Percentiles rank a stretch among this genome's conserved stretches.
Conservation (phyloP, 2,888 invertebrate genomes). For the Caenorhabditis drosophilae region DNA sequence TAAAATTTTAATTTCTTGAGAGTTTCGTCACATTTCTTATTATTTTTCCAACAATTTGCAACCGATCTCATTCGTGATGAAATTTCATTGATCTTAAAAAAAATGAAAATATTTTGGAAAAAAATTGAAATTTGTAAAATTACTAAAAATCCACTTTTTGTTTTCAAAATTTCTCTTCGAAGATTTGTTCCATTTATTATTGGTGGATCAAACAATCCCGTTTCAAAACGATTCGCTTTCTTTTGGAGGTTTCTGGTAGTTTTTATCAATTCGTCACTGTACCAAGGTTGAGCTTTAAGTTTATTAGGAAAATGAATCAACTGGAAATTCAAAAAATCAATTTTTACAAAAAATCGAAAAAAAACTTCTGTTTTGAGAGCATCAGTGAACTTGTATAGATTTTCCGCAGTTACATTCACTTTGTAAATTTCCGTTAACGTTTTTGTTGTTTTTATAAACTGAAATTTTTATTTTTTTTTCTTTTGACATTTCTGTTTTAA, state of each 20-base stretch:
- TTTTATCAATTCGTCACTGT: no score
- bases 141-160: constrained; percentile 16
- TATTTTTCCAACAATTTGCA: constrained; percentile 7
- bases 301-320: neutral
- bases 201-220: constrained; percentile 26
- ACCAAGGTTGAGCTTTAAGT: no score
- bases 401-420: neutral
- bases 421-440: neutral
- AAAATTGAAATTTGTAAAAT: no score
- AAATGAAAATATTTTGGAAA: no score
- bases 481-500: no score
- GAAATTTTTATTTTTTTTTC: no score
- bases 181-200: constrained; percentile 21
- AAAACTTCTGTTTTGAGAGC: neutral
- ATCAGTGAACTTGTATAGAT: neutral
- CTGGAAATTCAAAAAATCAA: neutral
- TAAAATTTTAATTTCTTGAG: constrained; percentile 16
- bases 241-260: no score
- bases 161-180: constrained; percentile 14
- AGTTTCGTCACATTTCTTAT: constrained; percentile 12
- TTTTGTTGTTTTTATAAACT: neutral
- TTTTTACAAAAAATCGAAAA: neutral
- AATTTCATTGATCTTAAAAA: no score
- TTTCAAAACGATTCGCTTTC: constrained; percentile 9
- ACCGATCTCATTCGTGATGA: constrained; percentile 26